Evolutionary conservation across 2,797 vertebrate species (phyloP).

Genomic region (Sebastes nivosus): DNA sequence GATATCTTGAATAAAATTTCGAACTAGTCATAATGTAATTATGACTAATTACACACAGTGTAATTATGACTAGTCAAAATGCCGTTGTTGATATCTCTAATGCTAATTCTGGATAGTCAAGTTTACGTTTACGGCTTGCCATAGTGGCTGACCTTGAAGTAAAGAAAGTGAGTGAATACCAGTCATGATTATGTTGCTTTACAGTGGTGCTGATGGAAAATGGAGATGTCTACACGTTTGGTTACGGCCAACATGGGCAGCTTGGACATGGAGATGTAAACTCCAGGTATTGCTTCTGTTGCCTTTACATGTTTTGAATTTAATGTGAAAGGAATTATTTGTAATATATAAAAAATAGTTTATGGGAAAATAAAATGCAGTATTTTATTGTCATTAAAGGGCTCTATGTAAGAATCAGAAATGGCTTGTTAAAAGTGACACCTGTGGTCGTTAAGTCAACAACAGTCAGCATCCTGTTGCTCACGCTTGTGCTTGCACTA

Average conservation of each 20-base stretch:
- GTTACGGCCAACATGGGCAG: slow-evolving; percentile 98
- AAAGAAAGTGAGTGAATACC: background rate
- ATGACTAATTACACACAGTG: no score
- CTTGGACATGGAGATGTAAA: slow-evolving; percentile 98
- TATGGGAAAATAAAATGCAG: background rate
- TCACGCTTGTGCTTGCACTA: no score
- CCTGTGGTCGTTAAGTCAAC: no score
- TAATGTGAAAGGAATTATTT: background rate
- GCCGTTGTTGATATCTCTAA: no score
- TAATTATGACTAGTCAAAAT: no score
- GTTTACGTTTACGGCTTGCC: no score
- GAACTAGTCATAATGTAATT: no score
- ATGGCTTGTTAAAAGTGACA: no score
- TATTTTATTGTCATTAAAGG: background rate
- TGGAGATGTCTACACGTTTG: slow-evolving; percentile 98
- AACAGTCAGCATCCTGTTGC: no score
- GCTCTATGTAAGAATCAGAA: no score
- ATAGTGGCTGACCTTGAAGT: background rate
- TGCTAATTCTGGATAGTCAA: no score
- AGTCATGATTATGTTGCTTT: slow-evolving; percentile 6
- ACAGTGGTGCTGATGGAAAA: slow-evolving; percentile 98
- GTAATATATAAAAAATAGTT: background rate
- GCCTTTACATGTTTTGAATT: background rate
- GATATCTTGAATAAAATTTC: no score
- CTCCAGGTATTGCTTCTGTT: slow-evolving; percentile 86